Evolutionary conservation across 1,140 invertebrate genomes (phyloP), one percentile per base, ranked within the genome.

Genomic region (Drosophila seguyi): DNA sequence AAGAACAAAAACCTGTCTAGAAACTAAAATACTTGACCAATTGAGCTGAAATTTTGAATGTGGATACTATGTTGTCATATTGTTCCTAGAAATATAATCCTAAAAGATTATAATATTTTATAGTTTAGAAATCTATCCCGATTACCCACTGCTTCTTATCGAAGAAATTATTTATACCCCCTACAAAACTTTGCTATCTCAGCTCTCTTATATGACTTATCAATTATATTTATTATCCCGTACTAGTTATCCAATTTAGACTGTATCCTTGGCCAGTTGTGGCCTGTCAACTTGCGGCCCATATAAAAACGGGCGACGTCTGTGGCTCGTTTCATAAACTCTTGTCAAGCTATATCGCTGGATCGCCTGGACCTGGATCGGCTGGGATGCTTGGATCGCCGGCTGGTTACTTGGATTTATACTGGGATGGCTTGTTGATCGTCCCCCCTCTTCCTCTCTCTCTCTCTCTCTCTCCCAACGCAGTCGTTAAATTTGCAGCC

Each of bases 301-400:
- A 83, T 83, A 83, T 79, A 83, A 80, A 79, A 80, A 57, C 55
- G 47, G 53, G 58, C 74, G 81, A 85, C 81, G 59, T 57, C 82
- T 86, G 78, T 85, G 81, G 74, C 86, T 90, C 85, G 81, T 84
- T 90, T 90, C 85, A 90, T 90, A 90, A 90, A 90, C 85, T 90
- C 85, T 90, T 90, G 85, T 90, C 85, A 86, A 86, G 83, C 82
- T 78, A 77, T 84, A 78, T 75, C 60, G 81, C 65, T 60, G 74
- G 18, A 59, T 47, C 44, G 55, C 8, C 18, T 52, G 55, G 38
- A 38, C 20, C 18, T 34, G 58, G 31, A 60, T 44, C 56, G 29
- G 18, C 10, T 50, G 59, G 65, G 65, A 67, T 67, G 44, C 25
- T 7, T 27, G 58, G 63, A 25, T 36, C 8, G 36, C 36, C 27